Evolutionary conservation across 2,113 vertebrate genomes (phyloP).

Genomic region (Rana temporaria): DNA sequence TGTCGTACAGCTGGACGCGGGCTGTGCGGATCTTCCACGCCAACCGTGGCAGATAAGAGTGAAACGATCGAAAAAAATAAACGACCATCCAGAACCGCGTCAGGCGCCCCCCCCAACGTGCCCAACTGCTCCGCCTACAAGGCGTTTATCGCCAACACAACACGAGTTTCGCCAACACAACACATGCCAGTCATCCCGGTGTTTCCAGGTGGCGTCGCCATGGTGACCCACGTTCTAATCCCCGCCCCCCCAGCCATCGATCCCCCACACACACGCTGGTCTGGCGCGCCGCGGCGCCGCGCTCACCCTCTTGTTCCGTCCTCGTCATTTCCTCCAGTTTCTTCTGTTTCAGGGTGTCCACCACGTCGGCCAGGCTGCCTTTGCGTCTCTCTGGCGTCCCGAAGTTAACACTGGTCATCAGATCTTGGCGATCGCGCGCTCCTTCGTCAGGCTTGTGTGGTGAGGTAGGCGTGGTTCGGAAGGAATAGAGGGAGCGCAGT

Average conservation of each 20-base stretch:
- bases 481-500: constrained; percentile 98
- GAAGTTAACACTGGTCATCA: constrained; percentile 93
- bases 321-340: constrained; percentile 99
- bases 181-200: constrained; percentile 58
- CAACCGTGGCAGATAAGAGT: too few species aligned
- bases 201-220: constrained; percentile 64
- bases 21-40: constrained; percentile 14
- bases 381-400: constrained; percentile 98
- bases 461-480: constrained; percentile 99
- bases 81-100: background rate
- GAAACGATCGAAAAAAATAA: too few species aligned
- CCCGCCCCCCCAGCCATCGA: too few species aligned
- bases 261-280: constrained; percentile 59
- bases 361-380: constrained; percentile 98
- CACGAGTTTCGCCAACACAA: constrained; percentile 45
- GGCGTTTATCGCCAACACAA: constrained; percentile 55
- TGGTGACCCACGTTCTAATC: constrained; percentile 64
- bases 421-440: constrained; percentile 92
- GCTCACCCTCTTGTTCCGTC: constrained; percentile 96
- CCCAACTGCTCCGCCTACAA: constrained; percentile 62
- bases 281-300: constrained; percentile 30
- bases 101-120: background rate
- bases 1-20: constrained; percentile 1
- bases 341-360: constrained; percentile 98
- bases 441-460: constrained; percentile 98